Evolutionary conservation across 2,797 vertebrate genomes (phyloP).

Genomic region (Diplodus sargus): DNA sequence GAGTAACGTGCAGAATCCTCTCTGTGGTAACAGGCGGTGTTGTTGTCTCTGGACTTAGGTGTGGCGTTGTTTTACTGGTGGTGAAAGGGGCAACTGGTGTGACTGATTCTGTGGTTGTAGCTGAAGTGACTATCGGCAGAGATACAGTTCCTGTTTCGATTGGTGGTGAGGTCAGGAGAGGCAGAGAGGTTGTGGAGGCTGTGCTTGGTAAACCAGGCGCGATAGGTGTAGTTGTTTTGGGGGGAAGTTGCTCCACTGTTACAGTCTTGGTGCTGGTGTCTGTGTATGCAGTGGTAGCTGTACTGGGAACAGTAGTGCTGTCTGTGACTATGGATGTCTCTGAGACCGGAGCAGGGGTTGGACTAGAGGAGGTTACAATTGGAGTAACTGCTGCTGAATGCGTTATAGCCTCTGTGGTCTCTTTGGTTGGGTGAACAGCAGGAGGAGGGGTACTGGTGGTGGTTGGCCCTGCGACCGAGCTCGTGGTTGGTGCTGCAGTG

Average conservation of each 20-base stretch:
- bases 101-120: slow-evolving; percentile 61
- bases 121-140: slow-evolving; percentile 47
- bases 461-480: slow-evolving; percentile 33
- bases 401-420: slow-evolving; percentile 63
- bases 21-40: slow-evolving; percentile 60
- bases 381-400: slow-evolving; percentile 44
- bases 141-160: slow-evolving; percentile 62
- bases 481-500: slow-evolving; percentile 11
- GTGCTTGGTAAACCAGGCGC: slow-evolving; percentile 61
- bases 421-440: slow-evolving; percentile 33
- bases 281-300: slow-evolving; percentile 25
- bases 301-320: slow-evolving; percentile 53
- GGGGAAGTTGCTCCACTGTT: slow-evolving; percentile 44
- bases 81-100: slow-evolving; percentile 59
- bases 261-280: slow-evolving; percentile 55
- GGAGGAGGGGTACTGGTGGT: slow-evolving; percentile 46
- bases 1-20: slow-evolving; percentile 39
- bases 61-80: slow-evolving; percentile 60
- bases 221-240: slow-evolving; percentile 37
- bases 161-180: slow-evolving; percentile 39
- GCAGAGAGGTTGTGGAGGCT: slow-evolving; percentile 57
- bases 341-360: slow-evolving; percentile 36
- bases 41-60: slow-evolving; percentile 52
- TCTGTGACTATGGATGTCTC: slow-evolving; percentile 51
- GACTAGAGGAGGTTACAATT: slow-evolving; percentile 44